Base-by-base conservation (phyloP, 2,888 invertebrate genomes). In the Ferrisia virgata region DNA sequence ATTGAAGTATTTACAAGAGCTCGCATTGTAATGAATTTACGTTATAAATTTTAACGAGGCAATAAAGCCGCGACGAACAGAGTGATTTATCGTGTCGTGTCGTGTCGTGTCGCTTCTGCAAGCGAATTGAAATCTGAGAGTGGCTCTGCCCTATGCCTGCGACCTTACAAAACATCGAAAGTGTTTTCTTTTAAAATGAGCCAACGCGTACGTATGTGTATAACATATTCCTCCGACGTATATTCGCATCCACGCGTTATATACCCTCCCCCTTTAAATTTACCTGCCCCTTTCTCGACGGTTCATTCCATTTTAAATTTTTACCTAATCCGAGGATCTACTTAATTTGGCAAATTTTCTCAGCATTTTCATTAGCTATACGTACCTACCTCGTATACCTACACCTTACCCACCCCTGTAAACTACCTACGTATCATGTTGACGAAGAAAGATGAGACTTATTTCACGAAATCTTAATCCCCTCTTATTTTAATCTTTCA, bases 31-130 rank as follows among this genome's bases (percentile, higher is more conserved):
- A 76, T 36, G 72, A 36, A 36, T 76, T 36, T 76, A 18, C 33
- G 31, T 76, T 76, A 76, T 76, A 76, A 76, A 76, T 36, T 76
- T 76, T 76, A 76, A 76, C 72, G 72, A 76, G 72, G 72, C 36
- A 76, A 76, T 76, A 76, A 76, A 76, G 3, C 28, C 28, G 28
- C 64, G 36, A 76, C 53, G 53, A 33, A 11, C 36, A 2, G 36
- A 76, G 72, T 76, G 72, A 76, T 76, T 76, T 76, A 76, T 76
- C 72, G 72, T 36, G n/a, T n/a, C n/a, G n/a, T n/a, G n/a, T n/a
- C n/a, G n/a, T 76, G 36, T 76, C 72, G 72, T 36, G 72, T 36
- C 72, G 36, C 72, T 76, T 76, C 72, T 76, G 72, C n/a, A n/a
- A n/a, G n/a, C 28, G 64, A 64, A 76, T 76, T 76, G 72, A 76